Evolutionary conservation across 2,113 vertebrate genomes (phyloP), one percentile per base, ranked within the genome.

Genomic region (Vidua macroura): DNA sequence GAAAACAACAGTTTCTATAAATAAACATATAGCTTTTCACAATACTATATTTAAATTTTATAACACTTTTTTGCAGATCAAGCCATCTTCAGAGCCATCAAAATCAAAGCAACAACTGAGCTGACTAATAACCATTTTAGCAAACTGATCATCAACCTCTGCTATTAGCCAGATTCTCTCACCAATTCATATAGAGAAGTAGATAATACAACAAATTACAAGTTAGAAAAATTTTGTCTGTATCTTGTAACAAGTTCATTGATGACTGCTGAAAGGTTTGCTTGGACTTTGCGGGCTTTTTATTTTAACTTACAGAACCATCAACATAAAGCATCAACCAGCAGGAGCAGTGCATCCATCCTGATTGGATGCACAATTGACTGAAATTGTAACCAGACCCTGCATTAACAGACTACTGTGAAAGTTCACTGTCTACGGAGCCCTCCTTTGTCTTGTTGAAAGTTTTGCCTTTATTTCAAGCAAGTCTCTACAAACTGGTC

Each of bases 401-500:
- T 68, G 10, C 18, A 59, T 72, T 68, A 59, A 46, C 4, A 53
- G 5, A 44, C 18, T 33, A 10, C 19, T 14, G 12, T 30, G 33
- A 37, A 85, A 79, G 7, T 30, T 58, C 28, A 24, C 37, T 72
- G 15, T 15, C 19, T 49, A 7, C 16, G 10, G 21, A 63, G 6
- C 27, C 27, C 9, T 44, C 14, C 18, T 20, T 64, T 21, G 11
- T 9, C 11, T 62, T 81, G 41, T n/a, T 76, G 23, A 75, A 64
- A 68, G 9, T 49, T 80, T 74, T 18, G 33, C 22, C 13, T 20
- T 67, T 72, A 19, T 81, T 67, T 37, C 31, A 84, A 70, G 39
- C 2, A 16, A 52, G 11, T 39, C 4, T 35, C 12, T 60, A n/a
- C 6, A 37, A 67, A 33, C 2, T 1, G 3, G 3, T 24, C 6